phyloP scores from a whole-genome alignment of 2,113 vertebrate species.

The Athene noctua region DNA sequence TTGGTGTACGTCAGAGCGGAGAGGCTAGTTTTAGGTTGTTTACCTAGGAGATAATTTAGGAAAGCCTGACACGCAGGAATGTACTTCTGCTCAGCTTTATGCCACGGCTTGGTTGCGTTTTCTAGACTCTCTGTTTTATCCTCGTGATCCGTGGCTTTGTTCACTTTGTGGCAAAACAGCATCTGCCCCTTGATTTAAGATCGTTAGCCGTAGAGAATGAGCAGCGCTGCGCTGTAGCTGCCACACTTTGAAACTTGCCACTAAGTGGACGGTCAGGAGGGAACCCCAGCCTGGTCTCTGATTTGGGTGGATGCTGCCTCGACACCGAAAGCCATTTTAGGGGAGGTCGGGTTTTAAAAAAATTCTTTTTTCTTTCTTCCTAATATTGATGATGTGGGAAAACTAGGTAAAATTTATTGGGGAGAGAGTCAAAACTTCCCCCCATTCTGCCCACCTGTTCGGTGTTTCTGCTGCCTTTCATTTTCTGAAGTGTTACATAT shows the following conservation, averaged over 20 bases:
- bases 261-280: neutral
- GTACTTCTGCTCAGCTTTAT: neutral
- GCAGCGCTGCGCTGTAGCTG: neutral
- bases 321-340: neutral
- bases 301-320: neutral
- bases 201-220: neutral
- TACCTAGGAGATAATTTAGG: conserved; percentile 19
- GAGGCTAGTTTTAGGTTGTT: conserved; percentile 14
- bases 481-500: conserved; percentile 63
- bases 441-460: conserved; percentile 17
- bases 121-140: neutral
- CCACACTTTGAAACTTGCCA: neutral
- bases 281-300: neutral
- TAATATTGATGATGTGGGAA: conserved; percentile 13
- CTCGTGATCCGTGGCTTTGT: neutral
- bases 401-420: conserved; percentile 5
- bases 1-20: neutral
- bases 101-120: neutral
- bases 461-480: conserved; percentile 58
- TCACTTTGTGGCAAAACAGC: neutral
- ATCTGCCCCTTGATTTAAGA: neutral
- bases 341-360: neutral
- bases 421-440: neutral
- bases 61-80: neutral
- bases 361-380: neutral